phyloP scores from a whole-genome alignment of 2,113 vertebrate genomes.

The Hemiprocne comata region DNA sequence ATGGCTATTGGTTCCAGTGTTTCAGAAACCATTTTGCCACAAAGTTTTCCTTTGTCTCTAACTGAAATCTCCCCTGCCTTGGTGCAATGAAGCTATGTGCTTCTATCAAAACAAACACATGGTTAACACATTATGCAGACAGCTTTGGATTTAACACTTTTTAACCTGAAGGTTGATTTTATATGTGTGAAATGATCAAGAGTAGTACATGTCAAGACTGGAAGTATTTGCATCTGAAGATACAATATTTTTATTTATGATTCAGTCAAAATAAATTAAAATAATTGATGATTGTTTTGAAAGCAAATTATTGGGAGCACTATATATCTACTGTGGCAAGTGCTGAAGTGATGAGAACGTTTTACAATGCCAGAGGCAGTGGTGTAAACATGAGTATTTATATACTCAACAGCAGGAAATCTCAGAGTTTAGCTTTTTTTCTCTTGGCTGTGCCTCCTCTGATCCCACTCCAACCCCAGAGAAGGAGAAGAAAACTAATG shows the following conservation, averaged over 20 bases:
- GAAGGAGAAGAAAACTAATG: constrained; percentile 29
- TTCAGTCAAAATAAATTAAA: constrained; percentile 41
- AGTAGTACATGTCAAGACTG: neutral
- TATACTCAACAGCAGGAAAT: constrained; percentile 16
- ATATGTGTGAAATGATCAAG: neutral
- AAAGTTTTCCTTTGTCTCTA: no score
- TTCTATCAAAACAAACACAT: neutral
- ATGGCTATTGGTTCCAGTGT: neutral
- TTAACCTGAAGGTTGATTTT: neutral
- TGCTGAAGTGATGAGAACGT: neutral
- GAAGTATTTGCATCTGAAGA: neutral
- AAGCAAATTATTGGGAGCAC: neutral
- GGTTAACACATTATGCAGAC: neutral
- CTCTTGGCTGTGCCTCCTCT: neutral
- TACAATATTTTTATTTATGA: constrained; percentile 29
- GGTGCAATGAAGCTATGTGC: neutral
- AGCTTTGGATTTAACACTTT: neutral
- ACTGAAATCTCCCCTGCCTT: neutral
- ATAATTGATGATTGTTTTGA: constrained; percentile 23
- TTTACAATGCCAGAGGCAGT: neutral
- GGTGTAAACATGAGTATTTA: constrained; percentile 23
- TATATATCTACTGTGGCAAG: constrained; percentile 16
- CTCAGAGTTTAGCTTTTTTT: neutral
- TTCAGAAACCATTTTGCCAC: neutral
- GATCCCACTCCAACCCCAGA: constrained; percentile 1